Conservation (phyloP, 1,140 invertebrate species). For the Asbolus verrucosus region DNA sequence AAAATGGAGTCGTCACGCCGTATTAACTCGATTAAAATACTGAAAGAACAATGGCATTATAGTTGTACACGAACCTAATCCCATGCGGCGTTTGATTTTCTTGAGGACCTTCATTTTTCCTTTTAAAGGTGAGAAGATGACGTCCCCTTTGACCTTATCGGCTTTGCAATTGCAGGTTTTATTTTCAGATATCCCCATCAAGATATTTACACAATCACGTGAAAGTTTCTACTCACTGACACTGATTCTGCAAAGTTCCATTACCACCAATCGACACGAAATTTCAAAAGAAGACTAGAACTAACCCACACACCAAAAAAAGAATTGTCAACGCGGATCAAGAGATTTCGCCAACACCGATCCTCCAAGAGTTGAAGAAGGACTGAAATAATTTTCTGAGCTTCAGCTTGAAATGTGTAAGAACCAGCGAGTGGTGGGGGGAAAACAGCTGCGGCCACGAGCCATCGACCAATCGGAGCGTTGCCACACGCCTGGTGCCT, state of each 20-base stretch:
- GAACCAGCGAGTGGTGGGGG: constrained; percentile 51
- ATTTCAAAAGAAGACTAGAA: constrained; percentile 10
- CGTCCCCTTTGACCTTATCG: constrained; percentile 54
- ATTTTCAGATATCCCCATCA: constrained; percentile 62
- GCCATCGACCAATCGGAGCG: constrained; percentile 57
- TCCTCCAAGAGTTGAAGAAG: constrained; percentile 31
- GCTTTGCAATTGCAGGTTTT: constrained; percentile 59
- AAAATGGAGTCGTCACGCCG: too few species aligned
- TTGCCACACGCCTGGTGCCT: constrained; percentile 61
- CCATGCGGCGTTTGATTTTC: constrained; percentile 68
- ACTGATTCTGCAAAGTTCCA: constrained; percentile 35
- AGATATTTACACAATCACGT: constrained; percentile 46
- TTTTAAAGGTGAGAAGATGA: constrained; percentile 61
- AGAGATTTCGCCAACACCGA: constrained; percentile 29
- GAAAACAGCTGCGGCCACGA: constrained; percentile 60
- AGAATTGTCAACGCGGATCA: neutral
- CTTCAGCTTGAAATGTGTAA: constrained; percentile 50
- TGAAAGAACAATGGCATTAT: neutral
- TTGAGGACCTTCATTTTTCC: constrained; percentile 69
- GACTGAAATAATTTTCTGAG: constrained; percentile 48
- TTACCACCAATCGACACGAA: constrained; percentile 39
- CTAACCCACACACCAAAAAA: neutral
- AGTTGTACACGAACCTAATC: constrained; percentile 69
- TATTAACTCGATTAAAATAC: neutral
- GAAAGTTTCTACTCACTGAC: constrained; percentile 44